Conservation (phyloP, 2,797 vertebrate genomes). For the Hirundo rustica region DNA sequence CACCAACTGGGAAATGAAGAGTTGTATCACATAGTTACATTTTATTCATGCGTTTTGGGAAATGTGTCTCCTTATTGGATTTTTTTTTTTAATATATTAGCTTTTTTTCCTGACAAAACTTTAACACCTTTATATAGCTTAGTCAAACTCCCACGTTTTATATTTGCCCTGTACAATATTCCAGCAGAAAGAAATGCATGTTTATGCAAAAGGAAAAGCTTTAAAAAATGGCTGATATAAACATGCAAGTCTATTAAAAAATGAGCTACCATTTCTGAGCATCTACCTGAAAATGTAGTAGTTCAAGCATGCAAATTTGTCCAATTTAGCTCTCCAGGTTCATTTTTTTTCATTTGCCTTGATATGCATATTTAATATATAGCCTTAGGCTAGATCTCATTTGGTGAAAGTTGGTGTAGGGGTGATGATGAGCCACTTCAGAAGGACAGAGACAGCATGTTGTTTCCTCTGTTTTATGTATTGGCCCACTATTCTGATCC, state of each 20-base stretch:
- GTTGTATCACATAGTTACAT: slow-evolving; percentile 72
- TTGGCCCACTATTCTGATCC: slow-evolving; percentile 78
- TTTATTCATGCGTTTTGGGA: slow-evolving; percentile 65
- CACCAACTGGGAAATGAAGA: slow-evolving; percentile 73
- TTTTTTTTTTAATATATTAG: neutral
- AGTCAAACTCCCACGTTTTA: neutral
- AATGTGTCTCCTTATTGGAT: slow-evolving; percentile 64
- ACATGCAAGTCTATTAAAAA: slow-evolving; percentile 9
- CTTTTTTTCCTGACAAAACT: slow-evolving; percentile 57
- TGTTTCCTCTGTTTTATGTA: slow-evolving; percentile 80
- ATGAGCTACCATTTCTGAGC: slow-evolving; percentile 22
- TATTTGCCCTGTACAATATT: neutral
- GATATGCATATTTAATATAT: slow-evolving; percentile 99
- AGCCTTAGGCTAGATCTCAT: slow-evolving; percentile 92
- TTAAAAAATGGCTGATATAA: neutral
- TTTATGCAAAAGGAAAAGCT: slow-evolving; percentile 10
- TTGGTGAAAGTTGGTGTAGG: slow-evolving; percentile 89
- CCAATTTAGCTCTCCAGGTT: slow-evolving; percentile 89
- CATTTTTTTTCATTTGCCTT: slow-evolving; percentile 95
- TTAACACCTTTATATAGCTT: slow-evolving; percentile 20
- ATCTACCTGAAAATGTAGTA: slow-evolving; percentile 68
- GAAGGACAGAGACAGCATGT: slow-evolving; percentile 83
- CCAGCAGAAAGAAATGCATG: neutral
- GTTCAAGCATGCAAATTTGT: slow-evolving; percentile 84
- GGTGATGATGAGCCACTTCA: slow-evolving; percentile 90